Conservation (phyloP, 2,797 vertebrate species). For the Triplophysa yarkandensis region DNA sequence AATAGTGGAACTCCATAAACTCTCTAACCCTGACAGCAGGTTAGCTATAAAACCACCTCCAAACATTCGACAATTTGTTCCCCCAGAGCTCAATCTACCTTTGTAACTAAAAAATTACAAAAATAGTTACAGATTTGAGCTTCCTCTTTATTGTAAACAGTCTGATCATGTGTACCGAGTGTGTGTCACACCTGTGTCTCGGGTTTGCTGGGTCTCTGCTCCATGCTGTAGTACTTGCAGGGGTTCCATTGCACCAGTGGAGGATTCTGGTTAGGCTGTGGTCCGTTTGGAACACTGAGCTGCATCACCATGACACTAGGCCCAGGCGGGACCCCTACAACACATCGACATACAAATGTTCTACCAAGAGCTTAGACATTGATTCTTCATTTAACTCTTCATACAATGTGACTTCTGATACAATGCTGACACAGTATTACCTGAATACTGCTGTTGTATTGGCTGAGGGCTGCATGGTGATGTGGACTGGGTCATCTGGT, state of each 20-base stretch:
- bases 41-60: not conserved
- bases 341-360: not conserved
- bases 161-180: too few species aligned
- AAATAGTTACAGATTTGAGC: too few species aligned
- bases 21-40: too few species aligned
- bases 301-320: conserved; percentile 97
- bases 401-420: too few species aligned
- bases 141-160: too few species aligned
- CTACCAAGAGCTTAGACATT: too few species aligned
- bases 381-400: not conserved
- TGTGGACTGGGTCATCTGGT: conserved; percentile 92
- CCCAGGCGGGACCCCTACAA: conserved; percentile 88
- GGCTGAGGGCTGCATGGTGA: conserved; percentile 94
- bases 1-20: too few species aligned
- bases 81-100: too few species aligned
- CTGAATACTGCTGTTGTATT: conserved; percentile 98
- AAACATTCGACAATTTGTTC: too few species aligned
- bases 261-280: conserved; percentile 90
- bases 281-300: conserved; percentile 94
- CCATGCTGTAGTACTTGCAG: conserved; percentile 97
- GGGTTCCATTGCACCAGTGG: conserved; percentile 97
- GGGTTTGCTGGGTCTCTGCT: conserved; percentile 91
- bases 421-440: conserved; percentile 62
- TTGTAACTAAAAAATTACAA: too few species aligned
- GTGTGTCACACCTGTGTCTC: conserved; percentile 74